Evolutionary conservation across 1,140 invertebrate genomes (phyloP), one percentile per base, ranked within the genome.

Genomic region (Phenacoccus solenopsis): DNA sequence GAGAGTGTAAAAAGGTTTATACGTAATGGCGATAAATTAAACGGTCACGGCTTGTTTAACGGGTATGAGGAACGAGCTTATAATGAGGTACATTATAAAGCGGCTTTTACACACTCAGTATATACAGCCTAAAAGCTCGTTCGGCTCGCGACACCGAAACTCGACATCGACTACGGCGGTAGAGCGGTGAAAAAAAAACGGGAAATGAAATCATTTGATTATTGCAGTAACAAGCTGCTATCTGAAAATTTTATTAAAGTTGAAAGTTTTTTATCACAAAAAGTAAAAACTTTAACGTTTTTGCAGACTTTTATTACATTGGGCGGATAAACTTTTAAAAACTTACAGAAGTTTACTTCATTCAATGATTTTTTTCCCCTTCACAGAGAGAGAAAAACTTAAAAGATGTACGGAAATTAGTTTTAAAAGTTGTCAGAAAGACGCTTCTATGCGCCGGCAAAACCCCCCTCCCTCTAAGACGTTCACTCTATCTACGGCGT

Each of bases 181-280:
- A n/a, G n/a, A n/a, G n/a, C n/a, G n/a, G n/a, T n/a, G n/a, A n/a
- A n/a, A n/a, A n/a, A n/a, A n/a, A n/a, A n/a, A n/a, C n/a, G 5
- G 59, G 59, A 64, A 64, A 64, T 64, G 21, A 64, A 64, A 64
- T 64, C 59, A 64, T 64, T 64, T 64, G 59, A 64, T 64, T 64
- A 64, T 64, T 64, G 25, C 59, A 64, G 59, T 64, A 64, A 64
- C 59, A 64, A 64, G 59, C 59, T 64, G 59, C 25, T 64, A 64
- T 64, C 59, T 64, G 59, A 64, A 64, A 64, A 64, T 64, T 64
- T 64, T 64, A 64, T 64, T 64, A 64, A 64, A 64, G 59, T 64
- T 64, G 59, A 64, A 64, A 64, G 59, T 64, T 64, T 64, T 64
- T 64, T 64, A 64, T 64, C 59, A 64, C 59, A 64, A 64, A 38